Percentiles rank a stretch among this genome's conserved stretches.
Evolutionary conservation across 2,888 invertebrate genomes (phyloP).

Genomic region (Seira musarum): DNA sequence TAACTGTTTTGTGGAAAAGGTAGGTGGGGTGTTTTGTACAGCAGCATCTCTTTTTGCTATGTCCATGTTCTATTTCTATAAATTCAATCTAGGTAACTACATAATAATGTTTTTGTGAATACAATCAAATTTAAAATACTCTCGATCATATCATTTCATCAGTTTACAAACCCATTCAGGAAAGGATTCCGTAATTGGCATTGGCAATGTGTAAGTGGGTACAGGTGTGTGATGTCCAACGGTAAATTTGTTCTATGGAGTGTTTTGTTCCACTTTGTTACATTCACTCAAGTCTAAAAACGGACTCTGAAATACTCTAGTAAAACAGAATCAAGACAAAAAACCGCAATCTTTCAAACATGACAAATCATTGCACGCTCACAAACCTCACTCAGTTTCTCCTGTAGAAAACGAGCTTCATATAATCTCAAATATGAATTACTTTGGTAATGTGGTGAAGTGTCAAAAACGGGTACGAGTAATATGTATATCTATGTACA

Average conservation of each 20-base stretch:
- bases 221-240: not conserved
- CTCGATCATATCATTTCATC: no score
- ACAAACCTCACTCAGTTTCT: not conserved
- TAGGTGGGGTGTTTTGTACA: no score
- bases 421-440: not conserved
- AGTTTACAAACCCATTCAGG: not conserved
- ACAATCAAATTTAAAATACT: not conserved
- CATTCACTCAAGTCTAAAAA: not conserved
- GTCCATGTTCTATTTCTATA: no score
- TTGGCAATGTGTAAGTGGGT: not conserved
- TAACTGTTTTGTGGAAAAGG: no score
- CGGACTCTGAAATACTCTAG: no score
- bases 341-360: no score
- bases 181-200: not conserved
- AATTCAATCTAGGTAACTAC: no score
- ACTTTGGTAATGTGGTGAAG: not conserved
- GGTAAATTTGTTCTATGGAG: no score
- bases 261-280: not conserved
- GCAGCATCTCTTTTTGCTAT: no score
- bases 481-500: no score
- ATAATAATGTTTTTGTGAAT: not conserved
- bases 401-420: not conserved
- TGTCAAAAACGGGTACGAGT: not conserved
- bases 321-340: no score
- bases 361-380: not conserved